A percentile compares a stretch with the other conserved stretches of the same genome.
phyloP scores from a whole-genome alignment of 1,140 invertebrate genomes.

The Calycopis cecrops region DNA sequence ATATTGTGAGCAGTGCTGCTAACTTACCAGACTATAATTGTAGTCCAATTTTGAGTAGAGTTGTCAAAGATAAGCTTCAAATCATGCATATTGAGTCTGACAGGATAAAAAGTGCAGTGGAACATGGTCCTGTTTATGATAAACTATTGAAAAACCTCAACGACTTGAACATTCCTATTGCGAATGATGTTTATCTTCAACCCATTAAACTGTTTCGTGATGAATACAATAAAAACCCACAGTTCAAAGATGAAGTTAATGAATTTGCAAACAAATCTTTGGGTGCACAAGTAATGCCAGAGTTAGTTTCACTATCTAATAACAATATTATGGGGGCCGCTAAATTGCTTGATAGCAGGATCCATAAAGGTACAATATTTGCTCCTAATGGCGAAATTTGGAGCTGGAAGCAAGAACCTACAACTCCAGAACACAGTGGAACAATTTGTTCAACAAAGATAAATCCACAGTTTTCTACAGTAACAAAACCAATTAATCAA shows the following conservation, averaged over 20 bases:
- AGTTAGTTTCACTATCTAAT: constrained; percentile 53
- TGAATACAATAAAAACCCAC: constrained; percentile 73
- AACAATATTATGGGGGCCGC: constrained; percentile 64
- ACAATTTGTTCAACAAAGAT: constrained; percentile 66
- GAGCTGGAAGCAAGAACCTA: constrained; percentile 70
- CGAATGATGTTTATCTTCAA: constrained; percentile 71
- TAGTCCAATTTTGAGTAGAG: constrained; percentile 61
- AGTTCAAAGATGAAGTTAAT: constrained; percentile 74
- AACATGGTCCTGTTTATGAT: constrained; percentile 76
- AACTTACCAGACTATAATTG: constrained; percentile 69
- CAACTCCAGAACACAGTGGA: constrained; percentile 59
- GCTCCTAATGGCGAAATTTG: constrained; percentile 73
- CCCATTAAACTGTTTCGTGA: constrained; percentile 74
- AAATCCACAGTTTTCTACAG: constrained; percentile 62
- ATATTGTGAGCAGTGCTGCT: constrained; percentile 69
- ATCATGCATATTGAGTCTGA: constrained; percentile 73
- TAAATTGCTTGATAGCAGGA: constrained; percentile 55
- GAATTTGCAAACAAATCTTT: constrained; percentile 73
- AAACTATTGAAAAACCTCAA: constrained; percentile 73
- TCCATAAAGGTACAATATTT: constrained; percentile 72
- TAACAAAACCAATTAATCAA: constrained; percentile 60
- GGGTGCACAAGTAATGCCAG: constrained; percentile 64
- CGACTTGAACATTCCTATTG: constrained; percentile 71
- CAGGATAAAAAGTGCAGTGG: constrained; percentile 75
- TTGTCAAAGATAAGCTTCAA: constrained; percentile 73